phyloP scores from a whole-genome alignment of 2,797 vertebrate species.

The Lagocephalus sceleratus region DNA sequence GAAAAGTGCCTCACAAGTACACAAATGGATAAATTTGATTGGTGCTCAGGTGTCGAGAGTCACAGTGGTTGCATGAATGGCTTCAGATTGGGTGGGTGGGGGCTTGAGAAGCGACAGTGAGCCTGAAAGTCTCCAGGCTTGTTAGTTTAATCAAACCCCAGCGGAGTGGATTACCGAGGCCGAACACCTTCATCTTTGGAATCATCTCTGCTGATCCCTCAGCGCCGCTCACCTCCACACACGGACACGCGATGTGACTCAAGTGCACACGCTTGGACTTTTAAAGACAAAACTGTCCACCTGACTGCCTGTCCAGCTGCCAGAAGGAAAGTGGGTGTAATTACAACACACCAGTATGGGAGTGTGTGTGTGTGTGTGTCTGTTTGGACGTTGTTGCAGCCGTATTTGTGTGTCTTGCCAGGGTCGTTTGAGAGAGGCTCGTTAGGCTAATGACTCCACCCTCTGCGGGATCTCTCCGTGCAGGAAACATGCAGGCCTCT shows the following conservation, averaged over 20 bases:
- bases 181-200: slow-evolving; percentile 8
- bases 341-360: slow-evolving; percentile 25
- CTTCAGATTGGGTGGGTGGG: neutral
- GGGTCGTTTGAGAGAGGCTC: slow-evolving; percentile 22
- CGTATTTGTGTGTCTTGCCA: slow-evolving; percentile 1
- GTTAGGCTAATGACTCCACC: slow-evolving; percentile 55
- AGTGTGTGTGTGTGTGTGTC: neutral
- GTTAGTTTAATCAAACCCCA: slow-evolving; percentile 43
- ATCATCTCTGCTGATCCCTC: slow-evolving; percentile 10
- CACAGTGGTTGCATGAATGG: neutral
- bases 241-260: neutral
- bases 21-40: slow-evolving; percentile 23
- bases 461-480: slow-evolving; percentile 35
- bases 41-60: slow-evolving; percentile 13
- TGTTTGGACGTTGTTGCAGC: neutral
- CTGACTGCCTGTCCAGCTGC: slow-evolving; percentile 25
- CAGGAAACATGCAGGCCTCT: slow-evolving; percentile 55
- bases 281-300: slow-evolving; percentile 10
- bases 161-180: slow-evolving; percentile 23
- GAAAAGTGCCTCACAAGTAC: slow-evolving; percentile 34
- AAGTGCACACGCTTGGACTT: neutral
- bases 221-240: neutral
- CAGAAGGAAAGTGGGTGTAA: slow-evolving; percentile 44
- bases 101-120: slow-evolving; percentile 21
- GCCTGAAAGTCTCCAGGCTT: slow-evolving; percentile 25